These are phyloP conservation scores for Upupa epops DNA, from an alignment of 2,113 vertebrate genomes.

Conservation along the genomic window DNA sequence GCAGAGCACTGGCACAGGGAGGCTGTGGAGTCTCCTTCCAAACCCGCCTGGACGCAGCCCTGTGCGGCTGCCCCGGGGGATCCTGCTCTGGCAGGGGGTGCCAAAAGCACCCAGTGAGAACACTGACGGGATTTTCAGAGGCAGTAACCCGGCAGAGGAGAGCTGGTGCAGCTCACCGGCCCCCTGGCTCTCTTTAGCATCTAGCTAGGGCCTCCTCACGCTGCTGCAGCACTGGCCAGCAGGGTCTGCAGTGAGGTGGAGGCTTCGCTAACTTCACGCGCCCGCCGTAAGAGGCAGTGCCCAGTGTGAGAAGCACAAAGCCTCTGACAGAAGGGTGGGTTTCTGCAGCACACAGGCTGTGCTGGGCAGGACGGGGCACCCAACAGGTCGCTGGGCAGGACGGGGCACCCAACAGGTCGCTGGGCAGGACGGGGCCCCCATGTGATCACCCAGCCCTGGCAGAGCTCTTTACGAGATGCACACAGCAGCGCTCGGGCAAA, in stretches of 20 bases:
- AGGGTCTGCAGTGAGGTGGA: background rate
- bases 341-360: no score
- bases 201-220: background rate
- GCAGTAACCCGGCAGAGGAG: background rate
- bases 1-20: no score
- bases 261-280: background rate
- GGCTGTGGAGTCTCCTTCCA: no score
- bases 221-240: background rate
- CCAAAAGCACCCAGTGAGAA: background rate
- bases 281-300: background rate
- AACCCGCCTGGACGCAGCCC: no score
- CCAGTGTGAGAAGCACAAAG: background rate
- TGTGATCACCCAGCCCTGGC: background rate
- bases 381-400: no score
- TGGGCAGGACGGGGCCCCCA: background rate
- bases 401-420: no score
- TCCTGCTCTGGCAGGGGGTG: background rate
- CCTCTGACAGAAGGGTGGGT: no score
- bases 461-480: background rate
- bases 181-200: background rate
- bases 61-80: no score
- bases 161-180: background rate
- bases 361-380: no score
- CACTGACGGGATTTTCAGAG: background rate
- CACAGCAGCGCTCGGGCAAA: background rate